Conservation (phyloP, 2,888 invertebrate species). For the Frankliniella intonsa region DNA sequence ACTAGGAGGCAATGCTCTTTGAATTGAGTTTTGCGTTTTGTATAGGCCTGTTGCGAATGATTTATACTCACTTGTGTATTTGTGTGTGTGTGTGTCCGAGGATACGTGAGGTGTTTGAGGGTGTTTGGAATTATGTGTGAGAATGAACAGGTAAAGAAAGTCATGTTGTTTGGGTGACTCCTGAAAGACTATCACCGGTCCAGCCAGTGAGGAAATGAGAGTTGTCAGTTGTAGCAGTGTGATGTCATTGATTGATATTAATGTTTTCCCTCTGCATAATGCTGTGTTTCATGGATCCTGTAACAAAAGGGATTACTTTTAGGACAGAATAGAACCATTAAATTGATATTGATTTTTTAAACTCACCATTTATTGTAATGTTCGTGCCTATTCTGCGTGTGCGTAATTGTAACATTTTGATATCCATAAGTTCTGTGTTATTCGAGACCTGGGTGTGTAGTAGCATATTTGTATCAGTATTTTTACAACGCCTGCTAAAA, state of each 20-base stretch:
- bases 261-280: too few relatives aligned
- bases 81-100: background rate
- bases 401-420: constrained; percentile 16
- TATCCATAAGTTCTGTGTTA: background rate
- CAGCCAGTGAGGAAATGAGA: too few relatives aligned
- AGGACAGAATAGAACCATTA: background rate
- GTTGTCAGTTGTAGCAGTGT: too few relatives aligned
- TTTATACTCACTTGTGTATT: background rate
- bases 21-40: too few relatives aligned
- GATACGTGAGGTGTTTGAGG: background rate
- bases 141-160: background rate
- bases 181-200: too few relatives aligned
- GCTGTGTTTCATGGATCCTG: background rate
- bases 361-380: constrained; percentile 24
- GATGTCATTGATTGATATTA: too few relatives aligned
- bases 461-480: constrained; percentile 2
- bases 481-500: constrained; percentile 3
- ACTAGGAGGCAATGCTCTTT: too few relatives aligned
- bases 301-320: background rate
- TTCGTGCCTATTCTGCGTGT: constrained; percentile 11
- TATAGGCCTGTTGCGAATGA: background rate
- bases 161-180: too few relatives aligned
- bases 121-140: background rate
- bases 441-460: background rate
- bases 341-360: constrained; percentile 6